A percentile compares a stretch with the other conserved stretches of the same genome.
Evolutionary conservation across 2,888 invertebrate genomes (phyloP).

Genomic region (Drosophila lacicola): DNA sequence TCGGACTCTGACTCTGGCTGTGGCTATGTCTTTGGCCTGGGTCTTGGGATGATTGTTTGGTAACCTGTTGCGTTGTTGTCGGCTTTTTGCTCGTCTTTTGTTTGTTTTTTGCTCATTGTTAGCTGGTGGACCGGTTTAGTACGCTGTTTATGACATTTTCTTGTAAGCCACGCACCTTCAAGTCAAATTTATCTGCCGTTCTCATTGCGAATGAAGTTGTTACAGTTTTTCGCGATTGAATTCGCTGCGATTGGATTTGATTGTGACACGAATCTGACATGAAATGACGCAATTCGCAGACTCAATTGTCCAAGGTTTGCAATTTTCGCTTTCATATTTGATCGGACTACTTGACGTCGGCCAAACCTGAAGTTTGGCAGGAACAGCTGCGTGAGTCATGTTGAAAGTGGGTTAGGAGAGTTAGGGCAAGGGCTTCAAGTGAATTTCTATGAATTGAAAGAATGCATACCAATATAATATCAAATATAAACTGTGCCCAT

Average conservation of each 20-base stretch:
- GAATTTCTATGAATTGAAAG: background rate
- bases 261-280: conserved; percentile 75
- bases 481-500: background rate
- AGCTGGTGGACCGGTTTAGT: conserved; percentile 47
- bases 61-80: conserved; percentile 79
- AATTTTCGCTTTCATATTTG: conserved; percentile 49
- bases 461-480: background rate
- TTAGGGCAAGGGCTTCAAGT: too few species aligned
- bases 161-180: conserved; percentile 80
- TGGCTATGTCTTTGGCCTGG: conserved; percentile 19
- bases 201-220: conserved; percentile 77
- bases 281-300: conserved; percentile 72
- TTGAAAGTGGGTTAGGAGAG: background rate
- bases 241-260: conserved; percentile 66
- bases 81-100: conserved; percentile 63
- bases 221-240: conserved; percentile 65
- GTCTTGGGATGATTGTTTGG: conserved; percentile 56
- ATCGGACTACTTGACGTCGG: conserved; percentile 7
- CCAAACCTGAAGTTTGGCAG: background rate
- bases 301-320: conserved; percentile 59
- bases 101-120: conserved; percentile 40
- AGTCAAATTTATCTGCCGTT: conserved; percentile 70
- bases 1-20: conserved; percentile 18
- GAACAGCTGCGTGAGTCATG: conserved; percentile 37
- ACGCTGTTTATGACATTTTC: conserved; percentile 74